phyloP scores from a whole-genome alignment of 2,888 invertebrate species.

The Sminthurinus aureus region DNA sequence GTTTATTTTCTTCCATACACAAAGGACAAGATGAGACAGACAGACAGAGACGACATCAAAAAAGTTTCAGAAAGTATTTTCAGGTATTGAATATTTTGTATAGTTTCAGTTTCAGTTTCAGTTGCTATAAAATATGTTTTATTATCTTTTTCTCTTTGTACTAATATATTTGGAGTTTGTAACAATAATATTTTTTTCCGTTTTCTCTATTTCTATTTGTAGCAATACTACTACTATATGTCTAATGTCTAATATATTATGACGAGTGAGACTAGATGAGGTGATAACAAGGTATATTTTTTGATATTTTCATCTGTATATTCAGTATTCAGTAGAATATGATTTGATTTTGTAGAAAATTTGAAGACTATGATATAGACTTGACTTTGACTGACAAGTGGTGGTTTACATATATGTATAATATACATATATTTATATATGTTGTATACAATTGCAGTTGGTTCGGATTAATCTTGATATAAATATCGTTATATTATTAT shows the following conservation, averaged over 20 bases:
- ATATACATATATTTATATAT: not conserved
- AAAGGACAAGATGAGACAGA: no score
- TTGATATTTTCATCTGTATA: no score
- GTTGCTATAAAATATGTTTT: not conserved
- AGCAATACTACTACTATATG: not conserved
- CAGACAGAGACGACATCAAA: no score
- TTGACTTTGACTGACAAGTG: slow-evolving; percentile 4
- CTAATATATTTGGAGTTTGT: not conserved
- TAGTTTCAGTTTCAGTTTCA: not conserved
- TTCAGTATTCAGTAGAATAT: no score
- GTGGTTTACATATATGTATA: not conserved
- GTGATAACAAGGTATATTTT: not conserved
- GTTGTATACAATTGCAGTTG: not conserved
- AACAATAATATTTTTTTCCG: not conserved
- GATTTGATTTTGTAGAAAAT: not conserved
- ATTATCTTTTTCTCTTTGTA: not conserved
- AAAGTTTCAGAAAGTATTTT: no score
- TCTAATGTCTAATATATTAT: not conserved
- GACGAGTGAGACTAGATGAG: not conserved
- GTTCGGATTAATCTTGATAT: no score
- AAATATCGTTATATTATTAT: no score
- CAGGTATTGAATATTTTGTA: not conserved
- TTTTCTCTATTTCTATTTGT: not conserved
- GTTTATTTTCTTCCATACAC: no score
- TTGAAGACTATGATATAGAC: not conserved